Evolutionary conservation across 2,888 invertebrate species (phyloP).

Genomic region (Ashinkailepas kermadecensis): DNA sequence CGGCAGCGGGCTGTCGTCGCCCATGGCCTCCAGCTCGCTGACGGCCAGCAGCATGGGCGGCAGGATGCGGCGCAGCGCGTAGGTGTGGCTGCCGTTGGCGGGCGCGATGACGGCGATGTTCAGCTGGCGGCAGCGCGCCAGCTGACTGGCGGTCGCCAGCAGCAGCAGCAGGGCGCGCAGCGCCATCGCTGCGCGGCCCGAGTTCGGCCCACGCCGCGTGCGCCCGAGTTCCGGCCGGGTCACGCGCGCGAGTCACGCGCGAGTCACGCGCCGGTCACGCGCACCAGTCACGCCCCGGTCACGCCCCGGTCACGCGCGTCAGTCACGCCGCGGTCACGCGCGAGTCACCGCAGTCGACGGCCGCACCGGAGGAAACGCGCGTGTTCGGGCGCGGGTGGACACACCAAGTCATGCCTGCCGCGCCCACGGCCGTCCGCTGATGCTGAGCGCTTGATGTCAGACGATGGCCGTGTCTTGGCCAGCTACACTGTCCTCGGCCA

Average conservation of each 20-base stretch:
- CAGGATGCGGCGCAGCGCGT: conserved; percentile 57
- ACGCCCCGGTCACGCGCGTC: background rate
- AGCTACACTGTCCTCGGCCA: no score
- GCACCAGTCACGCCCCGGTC: background rate
- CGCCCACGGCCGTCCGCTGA: no score
- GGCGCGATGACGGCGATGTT: conserved; percentile 56
- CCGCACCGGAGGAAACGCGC: no score
- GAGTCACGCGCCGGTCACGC: background rate
- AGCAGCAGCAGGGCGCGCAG: background rate
- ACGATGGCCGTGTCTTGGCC: no score
- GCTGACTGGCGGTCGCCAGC: background rate
- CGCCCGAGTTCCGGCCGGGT: no score
- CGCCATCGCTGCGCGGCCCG: background rate
- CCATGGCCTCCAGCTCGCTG: conserved; percentile 37
- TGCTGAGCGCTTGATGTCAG: no score
- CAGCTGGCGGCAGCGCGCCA: conserved; percentile 24
- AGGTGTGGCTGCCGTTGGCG: conserved; percentile 50
- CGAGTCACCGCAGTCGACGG: no score
- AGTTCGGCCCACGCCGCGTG: no score
- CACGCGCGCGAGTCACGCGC: background rate
- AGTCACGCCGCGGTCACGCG: no score
- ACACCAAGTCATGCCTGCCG: no score
- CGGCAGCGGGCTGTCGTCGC: conserved; percentile 43
- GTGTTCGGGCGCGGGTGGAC: no score
- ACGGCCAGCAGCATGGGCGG: conserved; percentile 65